Conservation (phyloP, 2,888 invertebrate genomes). For the Xanthostigma xanthostigma region DNA sequence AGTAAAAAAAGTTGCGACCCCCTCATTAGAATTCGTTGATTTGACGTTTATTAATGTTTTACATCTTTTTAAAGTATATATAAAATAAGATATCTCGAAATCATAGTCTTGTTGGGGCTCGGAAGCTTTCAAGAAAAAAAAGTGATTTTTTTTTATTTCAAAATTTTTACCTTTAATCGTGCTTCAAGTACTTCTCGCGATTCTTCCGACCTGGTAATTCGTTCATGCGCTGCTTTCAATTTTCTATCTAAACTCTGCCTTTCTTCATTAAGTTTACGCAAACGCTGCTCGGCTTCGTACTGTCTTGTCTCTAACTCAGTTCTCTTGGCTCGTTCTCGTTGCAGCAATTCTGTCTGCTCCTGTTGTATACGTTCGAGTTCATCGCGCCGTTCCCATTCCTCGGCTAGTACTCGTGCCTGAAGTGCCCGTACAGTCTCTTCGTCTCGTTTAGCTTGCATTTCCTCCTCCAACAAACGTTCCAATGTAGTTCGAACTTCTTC, state of each 20-base stretch:
- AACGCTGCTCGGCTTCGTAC: constrained; percentile 50
- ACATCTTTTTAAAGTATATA: too few relatives aligned
- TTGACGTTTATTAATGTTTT: too few relatives aligned
- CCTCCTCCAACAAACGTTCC: constrained; percentile 60
- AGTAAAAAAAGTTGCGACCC: too few relatives aligned
- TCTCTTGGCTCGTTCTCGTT: constrained; percentile 59
- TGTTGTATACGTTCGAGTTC: constrained; percentile 65
- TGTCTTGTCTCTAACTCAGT: constrained; percentile 59
- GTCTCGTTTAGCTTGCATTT: constrained; percentile 69
- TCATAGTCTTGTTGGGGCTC: too few relatives aligned
- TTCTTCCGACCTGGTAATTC: constrained; percentile 51
- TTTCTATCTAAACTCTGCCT: constrained; percentile 53
- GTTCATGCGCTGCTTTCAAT: constrained; percentile 49
- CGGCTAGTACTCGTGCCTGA: constrained; percentile 58
- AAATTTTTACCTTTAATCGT: constrained; percentile 28
- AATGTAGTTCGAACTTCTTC: constrained; percentile 53
- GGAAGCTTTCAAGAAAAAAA: not conserved
- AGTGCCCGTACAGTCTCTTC: constrained; percentile 64
- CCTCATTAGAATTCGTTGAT: too few relatives aligned
- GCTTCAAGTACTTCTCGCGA: constrained; percentile 41
- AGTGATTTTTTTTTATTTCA: not conserved
- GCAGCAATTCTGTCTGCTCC: constrained; percentile 56
- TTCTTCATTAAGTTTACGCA: constrained; percentile 56
- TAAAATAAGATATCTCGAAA: too few relatives aligned
- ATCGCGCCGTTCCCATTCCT: constrained; percentile 73